A percentile compares a stretch with the other conserved stretches of the same genome.
Conservation (phyloP, 2,113 vertebrate genomes). For the Peromyscus polionotus region DNA sequence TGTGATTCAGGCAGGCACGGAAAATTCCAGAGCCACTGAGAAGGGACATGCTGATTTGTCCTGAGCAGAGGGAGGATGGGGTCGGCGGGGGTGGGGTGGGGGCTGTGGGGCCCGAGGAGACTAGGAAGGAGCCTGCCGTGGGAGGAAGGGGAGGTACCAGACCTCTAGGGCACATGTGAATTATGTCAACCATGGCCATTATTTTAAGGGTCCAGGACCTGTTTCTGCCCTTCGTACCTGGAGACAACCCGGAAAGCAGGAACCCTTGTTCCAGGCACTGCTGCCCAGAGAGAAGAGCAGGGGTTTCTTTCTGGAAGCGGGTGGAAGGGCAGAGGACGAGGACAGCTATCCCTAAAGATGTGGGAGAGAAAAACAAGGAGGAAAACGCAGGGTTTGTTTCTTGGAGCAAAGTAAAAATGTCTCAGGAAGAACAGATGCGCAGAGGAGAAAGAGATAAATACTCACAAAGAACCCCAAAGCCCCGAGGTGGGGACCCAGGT, state of each 20-base stretch:
- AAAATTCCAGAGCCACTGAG: neutral
- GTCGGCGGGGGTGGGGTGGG: too few species aligned
- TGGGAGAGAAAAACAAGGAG: neutral
- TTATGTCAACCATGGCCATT: neutral
- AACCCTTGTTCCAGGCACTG: neutral
- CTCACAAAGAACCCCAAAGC: neutral
- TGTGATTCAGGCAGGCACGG: neutral
- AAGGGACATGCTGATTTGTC: neutral
- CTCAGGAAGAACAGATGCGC: neutral
- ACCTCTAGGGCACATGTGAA: neutral
- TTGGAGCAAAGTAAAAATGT: neutral
- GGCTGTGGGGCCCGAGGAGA: neutral
- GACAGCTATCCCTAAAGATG: neutral
- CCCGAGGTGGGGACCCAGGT: neutral
- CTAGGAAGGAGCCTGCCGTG: neutral
- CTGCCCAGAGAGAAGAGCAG: neutral
- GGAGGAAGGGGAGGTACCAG: neutral
- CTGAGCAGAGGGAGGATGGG: accelerated
- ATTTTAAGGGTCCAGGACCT: neutral
- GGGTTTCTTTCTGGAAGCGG: neutral
- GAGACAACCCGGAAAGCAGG: neutral
- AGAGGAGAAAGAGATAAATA: neutral
- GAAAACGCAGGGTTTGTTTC: neutral
- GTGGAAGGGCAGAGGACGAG: too few species aligned
- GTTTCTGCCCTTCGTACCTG: neutral